Conservation (phyloP, 2,888 invertebrate species). For the Archips crataeganus region DNA sequence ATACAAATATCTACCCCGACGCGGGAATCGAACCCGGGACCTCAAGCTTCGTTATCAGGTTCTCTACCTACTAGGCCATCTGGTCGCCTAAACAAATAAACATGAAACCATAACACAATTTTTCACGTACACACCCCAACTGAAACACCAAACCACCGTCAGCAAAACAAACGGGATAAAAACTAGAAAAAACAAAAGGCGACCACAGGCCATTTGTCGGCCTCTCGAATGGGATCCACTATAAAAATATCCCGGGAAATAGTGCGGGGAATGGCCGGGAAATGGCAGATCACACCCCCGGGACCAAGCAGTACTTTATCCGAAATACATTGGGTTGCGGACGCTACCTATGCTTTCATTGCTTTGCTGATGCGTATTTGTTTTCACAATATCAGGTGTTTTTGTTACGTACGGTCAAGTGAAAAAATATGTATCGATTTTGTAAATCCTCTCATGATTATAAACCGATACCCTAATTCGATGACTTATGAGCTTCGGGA, state of each 20-base stretch:
- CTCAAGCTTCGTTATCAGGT: too few species aligned
- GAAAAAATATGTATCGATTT: too few species aligned
- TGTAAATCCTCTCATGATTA: too few species aligned
- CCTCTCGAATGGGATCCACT: constrained; percentile 26
- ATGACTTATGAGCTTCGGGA: too few species aligned
- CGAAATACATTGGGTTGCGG: constrained; percentile 25
- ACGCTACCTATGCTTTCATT: constrained; percentile 8
- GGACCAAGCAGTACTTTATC: constrained; percentile 32
- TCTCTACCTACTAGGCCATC: too few species aligned
- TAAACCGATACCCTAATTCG: too few species aligned
- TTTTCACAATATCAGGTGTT: not conserved
- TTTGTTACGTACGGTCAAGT: not conserved
- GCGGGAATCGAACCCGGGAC: too few species aligned
- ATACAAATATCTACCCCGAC: too few species aligned
- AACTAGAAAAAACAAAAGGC: constrained; percentile 36
- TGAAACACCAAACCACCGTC: constrained; percentile 18
- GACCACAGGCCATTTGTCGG: constrained; percentile 37
- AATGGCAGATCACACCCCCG: constrained; percentile 27
- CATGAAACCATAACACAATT: constrained; percentile 1
- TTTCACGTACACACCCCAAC: constrained; percentile 10
- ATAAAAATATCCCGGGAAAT: constrained; percentile 39
- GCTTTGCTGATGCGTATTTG: constrained; percentile 11
- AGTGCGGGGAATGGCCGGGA: constrained; percentile 29
- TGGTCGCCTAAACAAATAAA: not conserved
- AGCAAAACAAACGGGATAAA: constrained; percentile 33